Base-by-base conservation (phyloP, 2,113 vertebrate genomes). In the Donacobius atricapilla region DNA sequence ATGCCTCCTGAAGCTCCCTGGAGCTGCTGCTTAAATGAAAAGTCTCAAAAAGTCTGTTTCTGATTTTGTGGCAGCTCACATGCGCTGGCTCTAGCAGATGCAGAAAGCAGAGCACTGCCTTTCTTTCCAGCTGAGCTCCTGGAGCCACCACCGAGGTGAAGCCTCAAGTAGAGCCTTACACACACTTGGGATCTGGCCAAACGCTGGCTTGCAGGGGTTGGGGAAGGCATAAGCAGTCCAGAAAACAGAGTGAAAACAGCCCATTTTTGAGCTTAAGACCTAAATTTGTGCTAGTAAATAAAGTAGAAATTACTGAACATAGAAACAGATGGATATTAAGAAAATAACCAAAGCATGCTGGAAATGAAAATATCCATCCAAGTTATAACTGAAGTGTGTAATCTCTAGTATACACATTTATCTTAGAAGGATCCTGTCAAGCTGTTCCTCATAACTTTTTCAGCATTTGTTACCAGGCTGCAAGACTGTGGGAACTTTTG, bases 251-350 rank as follows among this genome's bases (percentile, higher is more conserved):
- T 35, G 39, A 28, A 73, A 75, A 57, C 18, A 66, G 47, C 3
- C 33, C 73, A 9, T 21, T 88, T 73, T 94, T 88, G 42, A 96
- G 27, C 17, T 6, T 63, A 54, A 54, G 60, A 80, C 71, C 54
- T 77, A 81, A 50, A 68, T 69, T 83, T 10, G 7, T 91, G 76
- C 72, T 73, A 61, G 53, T 79, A 97, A 93, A 95, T 79, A 95
- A 94, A 92, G 70, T 69, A 91, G 70, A 82, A 86, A 93, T 88
- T 89, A 77, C 39, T 56, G 68, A 90, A 83, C 68, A 77, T 33
- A 80, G 82, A 95, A 94, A 88, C 51, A 90, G 90, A 94, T 94
- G 91, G 93, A 53, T 82, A 93, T 96, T 96, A 95, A 84, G 39
- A 79, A 97, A 93, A 80, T 56, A 95, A 92, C 61, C 20, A 84